Evolutionary conservation across 2,113 vertebrate genomes (phyloP), one percentile per base, ranked within the genome.

Genomic region (Dicrurus megarhynchus): DNA sequence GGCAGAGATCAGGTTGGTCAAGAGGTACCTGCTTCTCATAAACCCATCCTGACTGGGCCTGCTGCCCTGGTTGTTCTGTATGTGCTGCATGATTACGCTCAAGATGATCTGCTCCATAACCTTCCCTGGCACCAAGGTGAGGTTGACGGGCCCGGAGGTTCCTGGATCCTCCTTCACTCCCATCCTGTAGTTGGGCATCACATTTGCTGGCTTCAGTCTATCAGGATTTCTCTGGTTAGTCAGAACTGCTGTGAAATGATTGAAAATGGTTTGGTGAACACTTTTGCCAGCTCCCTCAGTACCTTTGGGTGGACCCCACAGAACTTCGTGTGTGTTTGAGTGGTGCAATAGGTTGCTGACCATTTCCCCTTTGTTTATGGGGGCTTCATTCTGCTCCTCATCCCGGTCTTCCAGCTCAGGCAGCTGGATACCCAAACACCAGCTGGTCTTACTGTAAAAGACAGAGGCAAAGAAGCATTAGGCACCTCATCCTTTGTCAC

Each of bases 201-300:
- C 6, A 14, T 59, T 67, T 39, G 22, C 18, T 44, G 7, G 2
- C 19, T 65, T 37, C 11, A 2, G 10, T 81, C 44, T 46, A 2
- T 7, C 0, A 0, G 10, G 19, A 28, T 59, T 19, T 81, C 42
- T 42, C 37, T 82, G 39, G 27, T 46, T 52, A 30, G 9, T 50
- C 37, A 21, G 23, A 5, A 26, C 52, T 67, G 33, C 37, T n/a
- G 53, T 16, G n/a, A 53, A n/a, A 18, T 60, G 2, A 39, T 26
- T 82, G 39, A 39, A 82, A 53, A 44, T 50, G 13, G 13, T 16
- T 39, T 75, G 20, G 16, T 74, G 46, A 60, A 4, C 28, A 5
- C 8, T 33, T 59, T 22, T 53, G 16, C 33, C 33, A 26, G 46
- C 53, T 82, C n/a, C 13, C n/a, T 68, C 23, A 41, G 33, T 30